Percentiles rank a stretch among this genome's conserved stretches.
Conservation (phyloP, 1,140 invertebrate genomes). For the Cydia fagiglandana region DNA sequence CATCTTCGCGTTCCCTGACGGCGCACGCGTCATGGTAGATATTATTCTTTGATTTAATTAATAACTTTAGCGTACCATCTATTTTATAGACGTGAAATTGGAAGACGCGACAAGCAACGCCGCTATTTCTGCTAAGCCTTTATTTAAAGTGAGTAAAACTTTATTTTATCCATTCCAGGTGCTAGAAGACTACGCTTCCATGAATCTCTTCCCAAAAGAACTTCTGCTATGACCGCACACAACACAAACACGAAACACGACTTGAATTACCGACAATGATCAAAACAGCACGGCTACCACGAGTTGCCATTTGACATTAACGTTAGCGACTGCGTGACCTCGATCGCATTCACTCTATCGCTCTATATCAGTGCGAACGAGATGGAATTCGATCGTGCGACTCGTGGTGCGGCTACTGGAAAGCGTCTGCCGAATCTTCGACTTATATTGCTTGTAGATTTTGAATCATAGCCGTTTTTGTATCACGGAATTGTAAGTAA, state of each 20-base stretch:
- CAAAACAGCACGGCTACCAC: too few species aligned
- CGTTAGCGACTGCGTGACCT: too few species aligned
- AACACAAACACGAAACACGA: conserved; percentile 2
- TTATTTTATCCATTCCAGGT: conserved; percentile 76
- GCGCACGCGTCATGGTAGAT: too few species aligned
- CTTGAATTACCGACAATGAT: background rate
- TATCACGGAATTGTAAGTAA: background rate
- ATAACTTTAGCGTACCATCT: too few species aligned
- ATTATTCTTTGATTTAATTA: too few species aligned
- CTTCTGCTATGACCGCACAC: conserved; percentile 74
- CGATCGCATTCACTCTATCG: too few species aligned
- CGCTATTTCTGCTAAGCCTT: background rate
- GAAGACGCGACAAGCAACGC: background rate
- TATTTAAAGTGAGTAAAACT: conserved; percentile 9
- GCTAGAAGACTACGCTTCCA: conserved; percentile 84
- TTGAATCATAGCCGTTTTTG: background rate
- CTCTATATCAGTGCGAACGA: too few species aligned
- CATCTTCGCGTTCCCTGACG: too few species aligned
- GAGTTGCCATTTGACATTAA: too few species aligned
- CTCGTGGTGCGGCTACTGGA: background rate
- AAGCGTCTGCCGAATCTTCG: background rate
- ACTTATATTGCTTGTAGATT: background rate
- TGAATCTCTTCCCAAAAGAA: conserved; percentile 86
- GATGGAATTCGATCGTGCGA: too few species aligned
- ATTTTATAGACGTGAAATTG: background rate